Conservation (phyloP, 2,888 invertebrate species). For the Tachina grossa region DNA sequence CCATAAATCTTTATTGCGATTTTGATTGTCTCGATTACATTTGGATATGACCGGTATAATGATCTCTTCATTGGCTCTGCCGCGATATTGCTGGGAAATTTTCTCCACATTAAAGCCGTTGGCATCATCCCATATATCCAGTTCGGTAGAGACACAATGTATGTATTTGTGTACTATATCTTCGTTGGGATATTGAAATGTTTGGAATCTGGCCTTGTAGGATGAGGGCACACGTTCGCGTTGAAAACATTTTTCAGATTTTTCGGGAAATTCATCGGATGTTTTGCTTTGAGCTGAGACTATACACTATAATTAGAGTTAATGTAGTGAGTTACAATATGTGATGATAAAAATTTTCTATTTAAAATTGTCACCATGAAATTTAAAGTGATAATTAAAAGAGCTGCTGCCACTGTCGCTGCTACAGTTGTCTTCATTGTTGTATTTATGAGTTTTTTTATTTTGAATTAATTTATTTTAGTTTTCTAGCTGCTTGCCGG, state of each 20-base stretch:
- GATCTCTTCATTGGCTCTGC: constrained; percentile 72
- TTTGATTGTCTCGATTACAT: constrained; percentile 73
- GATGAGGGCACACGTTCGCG: constrained; percentile 33
- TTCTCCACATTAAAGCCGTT: constrained; percentile 73
- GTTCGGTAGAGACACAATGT: constrained; percentile 69
- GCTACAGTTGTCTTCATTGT: constrained; percentile 23
- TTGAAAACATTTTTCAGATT: constrained; percentile 61
- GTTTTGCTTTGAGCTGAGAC: constrained; percentile 43
- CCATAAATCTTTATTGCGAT: constrained; percentile 72
- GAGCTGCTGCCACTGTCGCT: background rate
- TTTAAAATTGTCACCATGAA: constrained; percentile 25
- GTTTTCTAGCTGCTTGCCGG: constrained; percentile 7
- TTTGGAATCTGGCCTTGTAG: constrained; percentile 58
- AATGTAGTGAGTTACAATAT: background rate
- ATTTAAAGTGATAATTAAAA: constrained; percentile 30
- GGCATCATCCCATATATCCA: constrained; percentile 73
- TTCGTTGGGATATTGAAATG: constrained; percentile 73
- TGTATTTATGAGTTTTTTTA: background rate
- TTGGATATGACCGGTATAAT: constrained; percentile 73
- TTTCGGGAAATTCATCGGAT: constrained; percentile 56
- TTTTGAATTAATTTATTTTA: background rate
- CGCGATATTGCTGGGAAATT: constrained; percentile 72
- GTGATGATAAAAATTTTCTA: background rate
- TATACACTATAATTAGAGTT: constrained; percentile 17
- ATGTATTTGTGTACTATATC: constrained; percentile 71